Conservation (phyloP, 2,797 vertebrate genomes). For the Acipenser oxyrinchus region DNA sequence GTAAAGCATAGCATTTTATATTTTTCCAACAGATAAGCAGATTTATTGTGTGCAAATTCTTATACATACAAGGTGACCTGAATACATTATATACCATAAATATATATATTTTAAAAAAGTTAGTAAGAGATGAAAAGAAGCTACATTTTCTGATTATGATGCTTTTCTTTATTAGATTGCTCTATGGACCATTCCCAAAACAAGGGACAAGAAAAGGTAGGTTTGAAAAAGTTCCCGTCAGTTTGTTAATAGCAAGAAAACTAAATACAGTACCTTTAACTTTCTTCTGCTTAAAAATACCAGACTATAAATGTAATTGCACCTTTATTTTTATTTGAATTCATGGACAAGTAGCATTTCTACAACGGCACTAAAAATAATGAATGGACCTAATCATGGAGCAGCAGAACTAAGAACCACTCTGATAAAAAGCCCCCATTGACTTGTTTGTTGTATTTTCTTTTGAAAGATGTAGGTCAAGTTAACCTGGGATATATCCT, state of each 20-base stretch:
- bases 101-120: not conserved
- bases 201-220: too few relatives aligned
- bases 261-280: not conserved
- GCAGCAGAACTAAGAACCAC: too few relatives aligned
- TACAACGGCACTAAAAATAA: not conserved
- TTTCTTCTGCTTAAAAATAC: not conserved
- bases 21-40: not conserved
- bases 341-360: not conserved
- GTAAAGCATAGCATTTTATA: conserved; percentile 13
- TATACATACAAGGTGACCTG: not conserved
- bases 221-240: too few relatives aligned
- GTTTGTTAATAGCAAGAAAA: not conserved
- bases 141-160: conserved; percentile 2
- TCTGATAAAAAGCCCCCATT: too few relatives aligned
- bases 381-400: not conserved
- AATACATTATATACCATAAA: not conserved
- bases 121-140: not conserved
- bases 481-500: not conserved
- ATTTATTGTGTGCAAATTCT: conserved; percentile 1
- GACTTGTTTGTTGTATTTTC: not conserved
- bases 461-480: not conserved
- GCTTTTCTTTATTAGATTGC: conserved; percentile 1
- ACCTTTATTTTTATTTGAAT: not conserved
- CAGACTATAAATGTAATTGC: not conserved
- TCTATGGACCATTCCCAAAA: conserved; percentile 8